Evolutionary conservation across 1,140 invertebrate genomes (phyloP), one percentile per base, ranked within the genome.

Genomic region (Cydia splendana): DNA sequence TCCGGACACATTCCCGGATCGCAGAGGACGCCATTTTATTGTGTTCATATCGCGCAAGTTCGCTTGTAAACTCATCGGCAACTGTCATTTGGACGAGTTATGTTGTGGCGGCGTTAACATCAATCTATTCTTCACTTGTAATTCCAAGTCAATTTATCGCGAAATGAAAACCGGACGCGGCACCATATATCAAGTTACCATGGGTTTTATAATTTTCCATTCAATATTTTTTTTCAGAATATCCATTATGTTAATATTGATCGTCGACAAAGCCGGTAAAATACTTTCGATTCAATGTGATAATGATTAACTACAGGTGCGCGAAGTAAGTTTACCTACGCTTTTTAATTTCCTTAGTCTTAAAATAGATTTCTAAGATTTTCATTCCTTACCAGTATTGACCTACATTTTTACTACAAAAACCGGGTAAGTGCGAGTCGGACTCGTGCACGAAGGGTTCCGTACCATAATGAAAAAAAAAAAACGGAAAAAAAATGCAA

Each of bases 21-120:
- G 82, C 81, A 82, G 81, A 80, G 75, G 77, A 88, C 83, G 81
- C 81, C 87, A 80, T 89, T 91, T 90, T 90, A 91, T 90, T 90
- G 88, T 88, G 86, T 87, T 85, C 89, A 87, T 90, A 87, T 90
- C 82, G 82, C 69, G 79, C 82, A 87, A 90, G 81, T 89, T 88
- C 88, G 82, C 79, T 82, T 78, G 80, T 79, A 78, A 87, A 87
- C 86, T 90, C 88, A 85, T 87, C 83, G 79, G 74, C 79, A 85
- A 88, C 78, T 85, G 82, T 88, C 88, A 86, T 90, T 86, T 84
- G 80, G 62, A 62, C 28, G 45, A 62, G 53, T 24, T 65, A 75
- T 48, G 30, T 13, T 24, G 42, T 65, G 69, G 62, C 48, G 65
- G 75, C 7, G n/a, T 65, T 20, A 57, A 51, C 75, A 53, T 76